These are phyloP conservation scores for Oscheius sp. DNA, from an alignment of 2,888 invertebrate genomes.

Conservation along the genomic window DNA sequence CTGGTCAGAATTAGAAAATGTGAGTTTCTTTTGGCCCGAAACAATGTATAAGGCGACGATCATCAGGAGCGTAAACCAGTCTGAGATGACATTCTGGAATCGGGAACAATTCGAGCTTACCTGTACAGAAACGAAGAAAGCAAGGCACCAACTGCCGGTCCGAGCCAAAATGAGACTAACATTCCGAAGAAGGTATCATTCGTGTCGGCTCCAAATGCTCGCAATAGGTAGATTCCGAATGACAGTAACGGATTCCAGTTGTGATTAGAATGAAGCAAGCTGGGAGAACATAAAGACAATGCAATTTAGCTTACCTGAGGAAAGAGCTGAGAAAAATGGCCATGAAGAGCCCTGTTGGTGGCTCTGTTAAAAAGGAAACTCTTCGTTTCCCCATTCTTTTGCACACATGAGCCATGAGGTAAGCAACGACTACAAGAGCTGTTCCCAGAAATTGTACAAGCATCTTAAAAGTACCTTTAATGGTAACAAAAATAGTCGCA, in stretches of 20 bases:
- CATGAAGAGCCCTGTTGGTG: slow-evolving; percentile 40
- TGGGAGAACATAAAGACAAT: slow-evolving; percentile 32
- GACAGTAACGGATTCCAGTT: slow-evolving; percentile 53
- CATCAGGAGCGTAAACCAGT: slow-evolving; percentile 40
- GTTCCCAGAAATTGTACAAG: slow-evolving; percentile 47
- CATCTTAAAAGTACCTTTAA: slow-evolving; percentile 29
- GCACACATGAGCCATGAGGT: slow-evolving; percentile 40
- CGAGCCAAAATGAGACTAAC: slow-evolving; percentile 53
- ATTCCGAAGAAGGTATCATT: slow-evolving; percentile 32
- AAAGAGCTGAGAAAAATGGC: slow-evolving; percentile 45
- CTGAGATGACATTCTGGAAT: slow-evolving; percentile 12
- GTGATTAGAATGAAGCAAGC: slow-evolving; percentile 51
- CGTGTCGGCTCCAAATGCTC: neutral
- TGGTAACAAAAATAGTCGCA: too few species aligned
- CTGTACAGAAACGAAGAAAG: slow-evolving; percentile 53
- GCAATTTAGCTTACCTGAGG: slow-evolving; percentile 38
- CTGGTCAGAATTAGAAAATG: slow-evolving; percentile 20
- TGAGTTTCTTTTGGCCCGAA: slow-evolving; percentile 33
- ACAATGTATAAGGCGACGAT: slow-evolving; percentile 39
- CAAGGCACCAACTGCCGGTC: slow-evolving; percentile 53
- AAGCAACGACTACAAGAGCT: slow-evolving; percentile 40
- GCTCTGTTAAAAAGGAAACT: slow-evolving; percentile 28
- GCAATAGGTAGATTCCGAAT: slow-evolving; percentile 22
- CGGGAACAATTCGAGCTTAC: slow-evolving; percentile 16
- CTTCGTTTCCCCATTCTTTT: slow-evolving; percentile 24